Evolutionary conservation across 1,140 invertebrate species (phyloP).

Genomic region (Anoplophora glabripennis): DNA sequence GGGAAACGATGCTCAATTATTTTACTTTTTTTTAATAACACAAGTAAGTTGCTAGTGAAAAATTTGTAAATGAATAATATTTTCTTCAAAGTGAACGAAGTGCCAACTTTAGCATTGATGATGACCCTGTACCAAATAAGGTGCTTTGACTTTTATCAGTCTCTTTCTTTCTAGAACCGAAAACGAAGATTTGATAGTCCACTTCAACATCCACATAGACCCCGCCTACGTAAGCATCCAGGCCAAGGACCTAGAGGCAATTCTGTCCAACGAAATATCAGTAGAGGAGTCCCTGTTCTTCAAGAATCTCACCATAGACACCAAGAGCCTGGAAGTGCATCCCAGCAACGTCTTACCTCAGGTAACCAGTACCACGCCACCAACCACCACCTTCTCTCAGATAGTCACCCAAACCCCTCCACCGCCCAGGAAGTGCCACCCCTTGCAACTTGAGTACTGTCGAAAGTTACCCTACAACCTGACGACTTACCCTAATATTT

Average conservation of each 20-base stretch:
- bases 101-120: no score
- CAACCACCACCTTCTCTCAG: constrained; percentile 33
- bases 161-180: constrained; percentile 54
- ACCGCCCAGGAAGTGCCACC: constrained; percentile 64
- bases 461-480: constrained; percentile 70
- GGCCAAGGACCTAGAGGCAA: constrained; percentile 51
- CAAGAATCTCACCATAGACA: constrained; percentile 63
- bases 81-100: no score
- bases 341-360: constrained; percentile 57
- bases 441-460: constrained; percentile 68
- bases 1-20: no score
- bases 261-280: constrained; percentile 58
- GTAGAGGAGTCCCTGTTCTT: constrained; percentile 56
- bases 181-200: constrained; percentile 64
- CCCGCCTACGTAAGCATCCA: constrained; percentile 56
- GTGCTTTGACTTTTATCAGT: constrained; percentile 9
- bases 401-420: constrained; percentile 52
- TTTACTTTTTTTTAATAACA: no score
- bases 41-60: no score
- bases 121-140: no score
- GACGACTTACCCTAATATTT: constrained; percentile 80
- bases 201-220: constrained; percentile 71
- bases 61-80: no score
- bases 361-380: constrained; percentile 54
- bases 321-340: constrained; percentile 63